phyloP scores from a whole-genome alignment of 2,113 vertebrate species.

The Stigmatopora argus region DNA sequence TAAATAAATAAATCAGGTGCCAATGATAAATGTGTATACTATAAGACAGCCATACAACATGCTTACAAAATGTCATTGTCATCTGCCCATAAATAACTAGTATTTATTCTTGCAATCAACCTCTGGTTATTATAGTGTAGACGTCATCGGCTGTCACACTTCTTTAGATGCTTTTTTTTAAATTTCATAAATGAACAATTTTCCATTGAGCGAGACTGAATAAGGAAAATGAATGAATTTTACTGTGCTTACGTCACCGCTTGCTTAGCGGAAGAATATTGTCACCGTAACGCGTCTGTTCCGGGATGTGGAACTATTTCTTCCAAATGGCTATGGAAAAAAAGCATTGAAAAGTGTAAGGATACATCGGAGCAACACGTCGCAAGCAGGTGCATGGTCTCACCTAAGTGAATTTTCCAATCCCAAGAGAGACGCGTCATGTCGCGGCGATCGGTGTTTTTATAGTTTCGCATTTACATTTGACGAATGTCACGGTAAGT shows the following conservation, averaged over 20 bases:
- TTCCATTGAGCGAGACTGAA: background rate
- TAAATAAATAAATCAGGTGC: too few species aligned
- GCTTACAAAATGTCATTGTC: too few species aligned
- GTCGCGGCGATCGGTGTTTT: slow-evolving; percentile 8
- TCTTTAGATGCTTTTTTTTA: background rate
- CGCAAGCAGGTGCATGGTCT: slow-evolving; percentile 56
- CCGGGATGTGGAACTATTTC: slow-evolving; percentile 61
- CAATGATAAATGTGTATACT: too few species aligned
- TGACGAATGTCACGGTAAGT: slow-evolving; percentile 52
- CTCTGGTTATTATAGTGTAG: background rate
- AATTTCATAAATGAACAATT: background rate
- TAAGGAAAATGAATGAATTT: slow-evolving; percentile 40
- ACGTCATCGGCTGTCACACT: background rate
- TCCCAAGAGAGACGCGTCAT: slow-evolving; percentile 16
- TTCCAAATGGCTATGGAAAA: slow-evolving; percentile 8
- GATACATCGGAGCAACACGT: slow-evolving; percentile 44
- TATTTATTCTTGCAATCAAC: background rate
- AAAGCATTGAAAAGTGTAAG: slow-evolving; percentile 35
- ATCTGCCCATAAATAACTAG: too few species aligned
- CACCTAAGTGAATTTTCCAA: slow-evolving; percentile 15
- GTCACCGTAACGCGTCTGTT: slow-evolving; percentile 31
- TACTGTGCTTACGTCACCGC: slow-evolving; percentile 47
- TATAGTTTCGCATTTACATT: slow-evolving; percentile 1
- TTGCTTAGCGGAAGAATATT: slow-evolving; percentile 55
- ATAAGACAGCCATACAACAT: too few species aligned